Evolutionary conservation across 2,797 vertebrate species (phyloP).

Genomic region (Hyperoplus lanceolatus): DNA sequence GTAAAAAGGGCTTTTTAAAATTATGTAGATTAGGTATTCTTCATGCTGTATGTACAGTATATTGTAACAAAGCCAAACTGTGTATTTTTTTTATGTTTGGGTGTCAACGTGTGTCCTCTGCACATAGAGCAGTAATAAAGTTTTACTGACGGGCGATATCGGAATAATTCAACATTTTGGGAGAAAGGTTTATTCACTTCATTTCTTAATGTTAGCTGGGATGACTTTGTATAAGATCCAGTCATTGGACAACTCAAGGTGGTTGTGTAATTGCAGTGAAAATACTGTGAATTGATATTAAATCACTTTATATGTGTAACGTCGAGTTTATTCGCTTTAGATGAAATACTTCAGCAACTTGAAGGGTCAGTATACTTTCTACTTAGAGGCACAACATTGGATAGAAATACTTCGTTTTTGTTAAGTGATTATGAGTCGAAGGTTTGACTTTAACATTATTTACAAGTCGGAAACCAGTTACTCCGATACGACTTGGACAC

Average conservation of each 20-base stretch:
- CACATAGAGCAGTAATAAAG: too few relatives aligned
- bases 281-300: neutral
- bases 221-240: neutral
- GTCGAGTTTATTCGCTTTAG: neutral
- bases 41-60: neutral
- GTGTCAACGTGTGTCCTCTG: neutral
- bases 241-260: too few relatives aligned
- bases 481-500: neutral
- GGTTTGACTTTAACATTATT: neutral
- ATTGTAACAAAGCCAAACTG: neutral
- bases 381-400: neutral
- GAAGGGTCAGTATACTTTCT: neutral
- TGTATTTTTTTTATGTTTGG: conserved; percentile 1
- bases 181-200: neutral
- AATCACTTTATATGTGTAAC: neutral
- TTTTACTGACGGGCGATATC: neutral
- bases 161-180: conserved; percentile 5
- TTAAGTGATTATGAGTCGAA: neutral
- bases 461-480: neutral
- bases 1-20: conserved; percentile 1
- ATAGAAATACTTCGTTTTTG: neutral
- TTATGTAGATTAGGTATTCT: neutral
- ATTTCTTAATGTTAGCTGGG: neutral
- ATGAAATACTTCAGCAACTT: neutral
- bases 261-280: neutral